phyloP scores from a whole-genome alignment of 2,888 invertebrate species.

The Standfussiana lucernea region DNA sequence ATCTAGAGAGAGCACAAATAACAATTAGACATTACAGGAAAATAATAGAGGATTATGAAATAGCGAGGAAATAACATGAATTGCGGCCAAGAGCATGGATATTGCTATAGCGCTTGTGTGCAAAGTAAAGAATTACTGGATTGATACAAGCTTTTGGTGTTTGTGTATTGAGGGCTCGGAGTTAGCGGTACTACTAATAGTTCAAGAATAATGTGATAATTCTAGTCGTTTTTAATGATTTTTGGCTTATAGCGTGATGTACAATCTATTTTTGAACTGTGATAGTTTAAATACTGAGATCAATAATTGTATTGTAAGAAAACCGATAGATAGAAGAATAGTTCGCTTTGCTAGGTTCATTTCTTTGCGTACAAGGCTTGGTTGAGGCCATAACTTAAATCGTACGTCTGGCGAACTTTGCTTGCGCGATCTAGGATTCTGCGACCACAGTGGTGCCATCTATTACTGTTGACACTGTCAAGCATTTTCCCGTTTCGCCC shows the following conservation, averaged over 20 bases:
- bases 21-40: slow-evolving; percentile 74
- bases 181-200: slow-evolving; percentile 44
- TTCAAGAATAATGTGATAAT: not conserved
- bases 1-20: slow-evolving; percentile 90
- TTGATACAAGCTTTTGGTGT: slow-evolving; percentile 9
- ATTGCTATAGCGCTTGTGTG: slow-evolving; percentile 30
- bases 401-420: not conserved
- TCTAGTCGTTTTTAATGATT: fast-evolving
- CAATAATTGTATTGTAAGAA: not conserved
- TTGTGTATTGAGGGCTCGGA: slow-evolving; percentile 16
- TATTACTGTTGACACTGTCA: not conserved
- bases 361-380: not conserved
- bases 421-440: not conserved
- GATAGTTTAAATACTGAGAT: not conserved
- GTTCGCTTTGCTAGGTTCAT: not conserved
- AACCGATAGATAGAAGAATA: not conserved
- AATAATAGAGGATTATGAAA: slow-evolving; percentile 54
- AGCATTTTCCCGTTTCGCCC: not conserved
- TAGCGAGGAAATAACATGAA: slow-evolving; percentile 20
- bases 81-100: slow-evolving; percentile 2
- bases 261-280: not conserved
- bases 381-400: not conserved
- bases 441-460: not conserved
- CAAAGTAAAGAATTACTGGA: slow-evolving; percentile 11
- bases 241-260: not conserved